Evolutionary conservation across 2,797 vertebrate species (phyloP), one percentile per base, ranked within the genome.

Genomic region (Poeciliopsis paucimaculata): DNA sequence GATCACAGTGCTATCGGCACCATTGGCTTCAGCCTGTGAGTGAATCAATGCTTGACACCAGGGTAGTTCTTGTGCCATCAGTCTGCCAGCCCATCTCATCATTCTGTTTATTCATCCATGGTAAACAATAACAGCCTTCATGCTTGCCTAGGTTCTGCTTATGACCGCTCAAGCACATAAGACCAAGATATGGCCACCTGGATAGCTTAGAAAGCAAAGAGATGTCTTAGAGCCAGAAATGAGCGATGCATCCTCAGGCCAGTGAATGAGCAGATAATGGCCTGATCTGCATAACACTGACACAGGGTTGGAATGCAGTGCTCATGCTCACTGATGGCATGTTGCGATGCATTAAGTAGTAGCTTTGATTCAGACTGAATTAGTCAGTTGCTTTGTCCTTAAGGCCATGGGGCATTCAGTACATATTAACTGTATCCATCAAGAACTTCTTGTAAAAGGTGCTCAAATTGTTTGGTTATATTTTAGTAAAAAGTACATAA

Each of bases 231-330:
- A 79, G 70, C 72, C 68, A 77, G 28, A 46, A 81, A 75, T 80
- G 77, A 82, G 71, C 81, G 82, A 87, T 76, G 82, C 74, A 84
- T 91, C 82, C 85, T 87, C 84, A 89, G 82, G 83, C 77, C 78
- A 75, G 82, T 71, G 89, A 90, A 88, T 84, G 80, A 88, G 84
- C 82, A 86, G 87, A 93, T 94, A 94, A 95, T 95, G 82, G 90
- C 60, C 90, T 94, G 88, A 93, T 94, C 89, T 95, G 89, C 94
- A 95, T 93, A 93, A 91, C 87, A 92, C 86, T 87, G 87, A 93
- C 91, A 88, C 68, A 75, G 68, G 80, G 85, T 89, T 90, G 86
- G 87, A 86, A 85, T 82, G 82, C 87, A 83, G 84, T 88, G 78
- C 85, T 85, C 78, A 77, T 53, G 36, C 77, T 80, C 76, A 70